Evolutionary conservation across 2,113 vertebrate genomes (phyloP).

Genomic region (Pipra filicauda): DNA sequence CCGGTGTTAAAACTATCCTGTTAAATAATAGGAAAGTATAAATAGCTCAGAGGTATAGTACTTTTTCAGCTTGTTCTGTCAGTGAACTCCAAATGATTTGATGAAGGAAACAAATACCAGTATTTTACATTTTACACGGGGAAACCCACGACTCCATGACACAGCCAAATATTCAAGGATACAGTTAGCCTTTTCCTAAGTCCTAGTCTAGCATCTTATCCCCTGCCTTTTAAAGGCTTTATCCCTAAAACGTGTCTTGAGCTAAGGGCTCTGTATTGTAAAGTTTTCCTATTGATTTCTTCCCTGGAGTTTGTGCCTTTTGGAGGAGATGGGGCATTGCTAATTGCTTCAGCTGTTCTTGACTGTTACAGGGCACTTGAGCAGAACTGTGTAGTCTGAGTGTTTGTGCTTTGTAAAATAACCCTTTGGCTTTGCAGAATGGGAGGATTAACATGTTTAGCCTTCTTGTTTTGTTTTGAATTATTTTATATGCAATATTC

Average conservation of each 20-base stretch:
- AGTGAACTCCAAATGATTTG: not conserved
- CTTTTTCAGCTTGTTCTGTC: not conserved
- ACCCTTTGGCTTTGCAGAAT: not conserved
- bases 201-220: not conserved
- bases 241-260: not conserved
- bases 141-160: not conserved
- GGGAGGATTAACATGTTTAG: conserved; percentile 35
- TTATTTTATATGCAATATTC: not conserved
- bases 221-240: conserved; percentile 5
- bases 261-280: not conserved
- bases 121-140: fast-evolving
- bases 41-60: not conserved
- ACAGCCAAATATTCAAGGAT: fast-evolving
- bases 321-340: conserved; percentile 23
- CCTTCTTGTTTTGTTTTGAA: not conserved
- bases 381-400: not conserved
- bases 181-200: not conserved
- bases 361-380: not conserved
- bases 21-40: not conserved
- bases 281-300: conserved; percentile 22
- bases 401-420: conserved; percentile 9
- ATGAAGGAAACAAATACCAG: not conserved
- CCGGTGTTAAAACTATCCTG: not conserved
- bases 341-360: conserved; percentile 29
- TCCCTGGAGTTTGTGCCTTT: conserved; percentile 6